A percentile compares a stretch with the other conserved stretches of the same genome.
These are phyloP conservation scores for Temnothorax rugatulus DNA, from an alignment of 2,888 invertebrate species.

Conservation along the genomic window DNA sequence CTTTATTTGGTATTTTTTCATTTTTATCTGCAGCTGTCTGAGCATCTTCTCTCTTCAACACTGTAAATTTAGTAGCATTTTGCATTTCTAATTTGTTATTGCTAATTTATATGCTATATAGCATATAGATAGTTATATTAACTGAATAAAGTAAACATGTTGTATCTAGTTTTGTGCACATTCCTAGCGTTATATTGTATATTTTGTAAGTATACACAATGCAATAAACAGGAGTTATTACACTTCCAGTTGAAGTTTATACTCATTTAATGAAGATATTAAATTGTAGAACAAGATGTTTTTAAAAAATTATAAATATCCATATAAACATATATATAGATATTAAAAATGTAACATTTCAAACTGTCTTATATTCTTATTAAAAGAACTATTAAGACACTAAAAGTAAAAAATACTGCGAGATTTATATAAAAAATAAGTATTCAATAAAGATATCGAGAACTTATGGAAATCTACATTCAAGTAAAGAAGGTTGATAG, in stretches of 20 bases:
- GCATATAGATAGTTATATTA: not conserved
- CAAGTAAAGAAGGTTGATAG: not conserved
- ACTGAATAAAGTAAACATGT: not conserved
- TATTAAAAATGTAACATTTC: not conserved
- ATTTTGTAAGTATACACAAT: not conserved
- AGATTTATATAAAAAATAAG: not conserved
- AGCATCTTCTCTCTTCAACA: not conserved
- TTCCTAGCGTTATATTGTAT: too few species aligned
- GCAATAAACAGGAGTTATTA: not conserved
- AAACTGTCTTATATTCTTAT: not conserved
- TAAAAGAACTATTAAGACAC: too few species aligned
- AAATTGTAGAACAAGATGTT: not conserved
- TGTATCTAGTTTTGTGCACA: not conserved
- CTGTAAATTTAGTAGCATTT: constrained; percentile 27
- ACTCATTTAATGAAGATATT: not conserved
- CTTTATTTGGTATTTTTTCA: constrained; percentile 46
- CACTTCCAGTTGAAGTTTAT: not conserved
- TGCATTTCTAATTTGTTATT: not conserved
- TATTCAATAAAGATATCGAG: not conserved
- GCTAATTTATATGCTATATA: not conserved
- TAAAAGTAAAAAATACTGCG: not conserved
- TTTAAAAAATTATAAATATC: not conserved
- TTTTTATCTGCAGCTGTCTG: constrained; percentile 17
- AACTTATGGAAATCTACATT: not conserved
- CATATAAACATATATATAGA: not conserved